Percentiles rank a stretch among this genome's conserved stretches.
Conservation (phyloP, 2,797 vertebrate species). For the Denticeps clupeoides region DNA sequence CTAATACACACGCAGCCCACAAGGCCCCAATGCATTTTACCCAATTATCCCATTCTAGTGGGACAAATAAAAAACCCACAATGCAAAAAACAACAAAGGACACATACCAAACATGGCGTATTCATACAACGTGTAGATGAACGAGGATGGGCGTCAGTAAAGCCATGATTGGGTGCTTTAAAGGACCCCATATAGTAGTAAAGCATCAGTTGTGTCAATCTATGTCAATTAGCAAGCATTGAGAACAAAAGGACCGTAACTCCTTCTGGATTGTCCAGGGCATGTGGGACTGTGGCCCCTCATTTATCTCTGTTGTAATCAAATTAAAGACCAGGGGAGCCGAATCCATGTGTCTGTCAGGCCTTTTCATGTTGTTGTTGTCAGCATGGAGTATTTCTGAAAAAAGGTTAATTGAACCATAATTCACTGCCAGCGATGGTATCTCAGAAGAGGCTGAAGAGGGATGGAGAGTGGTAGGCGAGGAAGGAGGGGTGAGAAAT, state of each 20-base stretch:
- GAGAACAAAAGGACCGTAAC: constrained; percentile 5
- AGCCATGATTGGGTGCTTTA: too few species aligned
- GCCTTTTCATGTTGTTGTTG: constrained; percentile 24
- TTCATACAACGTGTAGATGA: too few species aligned
- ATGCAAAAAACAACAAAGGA: too few species aligned
- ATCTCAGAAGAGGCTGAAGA: constrained; percentile 3
- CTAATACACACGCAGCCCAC: background rate
- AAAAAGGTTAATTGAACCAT: constrained; percentile 42
- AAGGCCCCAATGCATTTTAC: constrained; percentile 7
- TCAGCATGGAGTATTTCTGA: constrained; percentile 21
- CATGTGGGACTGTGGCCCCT: constrained; percentile 1
- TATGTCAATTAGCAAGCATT: background rate
- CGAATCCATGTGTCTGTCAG: constrained; percentile 28
- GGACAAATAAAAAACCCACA: too few species aligned
- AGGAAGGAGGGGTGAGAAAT: background rate
- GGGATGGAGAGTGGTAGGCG: constrained; percentile 3
- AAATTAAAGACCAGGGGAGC: constrained; percentile 23
- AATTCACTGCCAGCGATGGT: constrained; percentile 31
- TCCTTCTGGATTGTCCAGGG: constrained; percentile 8
- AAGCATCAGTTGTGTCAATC: background rate
- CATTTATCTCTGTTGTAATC: constrained; percentile 33
- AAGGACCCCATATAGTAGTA: too few species aligned
- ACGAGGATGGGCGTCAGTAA: too few species aligned
- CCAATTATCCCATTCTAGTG: background rate
- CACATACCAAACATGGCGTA: too few species aligned